Evolutionary conservation across 2,888 invertebrate genomes (phyloP), one percentile per base, ranked within the genome.

Genomic region (Nasonovia ribisnigri): DNA sequence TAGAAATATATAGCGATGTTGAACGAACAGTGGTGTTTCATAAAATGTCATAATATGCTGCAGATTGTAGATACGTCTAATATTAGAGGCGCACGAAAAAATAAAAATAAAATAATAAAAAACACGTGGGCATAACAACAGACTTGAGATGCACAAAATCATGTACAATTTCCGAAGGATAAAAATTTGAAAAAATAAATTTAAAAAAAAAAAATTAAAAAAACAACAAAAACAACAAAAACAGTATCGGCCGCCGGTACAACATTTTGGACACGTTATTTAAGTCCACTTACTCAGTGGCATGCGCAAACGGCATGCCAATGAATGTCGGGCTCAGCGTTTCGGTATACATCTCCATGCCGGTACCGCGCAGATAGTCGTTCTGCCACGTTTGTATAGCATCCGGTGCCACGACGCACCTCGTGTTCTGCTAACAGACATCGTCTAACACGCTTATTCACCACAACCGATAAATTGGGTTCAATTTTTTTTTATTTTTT

Each of bases 321-420:
- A 99, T 99, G 97, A 99, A 99, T 96, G 99, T 99, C 96, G 99
- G 98, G 96, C 99, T 99, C 96, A 99, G 97, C 96, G 99, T 99
- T 97, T 99, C 99, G 96, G 99, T 99, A 97, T 99, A 99, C 99
- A 99, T 99, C 98, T 99, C 99, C 97, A 99, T 99, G 96, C 99
- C 99, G 96, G 99, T 99, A 96, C 99, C 99, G 97, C 99, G 98
- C 96, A 99, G 98, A 97, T 99, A 99, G 97, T 99, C 99, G 97
- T 99, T 99, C 98, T 99, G 99, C 99, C 99, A 99, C 96, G 98
- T 98, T 97, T 99, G 99, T 96, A 99, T 99, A 97, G 99, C 98
- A 93, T 93, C 93, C 90, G 93, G 93, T 90, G 93, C 93, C 86
- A 93, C 93, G 90, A 93, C 93, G 93, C 93, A 93, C 93, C 93